phyloP scores from a whole-genome alignment of 2,797 vertebrate genomes.

The Ctenopoma multispine region DNA sequence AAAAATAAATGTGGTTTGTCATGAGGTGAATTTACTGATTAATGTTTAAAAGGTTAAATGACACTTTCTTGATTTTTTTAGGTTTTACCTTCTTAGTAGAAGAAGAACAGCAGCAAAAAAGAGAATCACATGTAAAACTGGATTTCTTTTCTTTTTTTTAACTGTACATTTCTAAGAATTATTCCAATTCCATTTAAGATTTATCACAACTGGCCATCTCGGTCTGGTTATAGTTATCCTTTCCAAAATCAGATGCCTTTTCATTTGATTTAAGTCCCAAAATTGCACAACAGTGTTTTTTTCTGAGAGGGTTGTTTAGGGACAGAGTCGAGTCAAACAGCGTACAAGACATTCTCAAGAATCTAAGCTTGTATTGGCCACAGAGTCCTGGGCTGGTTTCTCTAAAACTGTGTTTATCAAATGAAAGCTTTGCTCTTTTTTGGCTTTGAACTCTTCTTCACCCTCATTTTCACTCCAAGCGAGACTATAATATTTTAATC shows the following conservation, averaged over 20 bases:
- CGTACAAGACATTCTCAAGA: conserved; percentile 55
- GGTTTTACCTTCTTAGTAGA: too few relatives aligned
- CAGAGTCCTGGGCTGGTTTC: conserved; percentile 25
- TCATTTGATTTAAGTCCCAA: conserved; percentile 31
- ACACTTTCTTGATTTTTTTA: too few relatives aligned
- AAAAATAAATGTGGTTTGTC: conserved; percentile 3
- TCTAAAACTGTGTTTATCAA: conserved; percentile 58
- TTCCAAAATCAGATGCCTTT: conserved; percentile 33
- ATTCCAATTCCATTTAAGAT: conserved; percentile 2
- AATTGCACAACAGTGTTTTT: conserved; percentile 14
- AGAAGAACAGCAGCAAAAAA: background rate
- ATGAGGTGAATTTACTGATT: too few relatives aligned
- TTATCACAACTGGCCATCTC: conserved; percentile 8
- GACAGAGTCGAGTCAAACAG: conserved; percentile 52
- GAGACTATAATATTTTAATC: conserved; percentile 57
- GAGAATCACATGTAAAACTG: conserved; percentile 4
- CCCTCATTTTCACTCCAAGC: conserved; percentile 40
- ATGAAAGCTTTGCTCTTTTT: conserved; percentile 37
- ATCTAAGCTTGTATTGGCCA: conserved; percentile 58
- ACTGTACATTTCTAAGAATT: conserved; percentile 12
- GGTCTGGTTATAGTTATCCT: conserved; percentile 5
- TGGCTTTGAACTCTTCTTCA: conserved; percentile 46
- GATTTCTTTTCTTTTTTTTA: too few relatives aligned
- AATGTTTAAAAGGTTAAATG: too few relatives aligned
- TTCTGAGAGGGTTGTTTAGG: conserved; percentile 39